Conservation (phyloP, 2,797 vertebrate species). For the Peromyscus attwateri region DNA sequence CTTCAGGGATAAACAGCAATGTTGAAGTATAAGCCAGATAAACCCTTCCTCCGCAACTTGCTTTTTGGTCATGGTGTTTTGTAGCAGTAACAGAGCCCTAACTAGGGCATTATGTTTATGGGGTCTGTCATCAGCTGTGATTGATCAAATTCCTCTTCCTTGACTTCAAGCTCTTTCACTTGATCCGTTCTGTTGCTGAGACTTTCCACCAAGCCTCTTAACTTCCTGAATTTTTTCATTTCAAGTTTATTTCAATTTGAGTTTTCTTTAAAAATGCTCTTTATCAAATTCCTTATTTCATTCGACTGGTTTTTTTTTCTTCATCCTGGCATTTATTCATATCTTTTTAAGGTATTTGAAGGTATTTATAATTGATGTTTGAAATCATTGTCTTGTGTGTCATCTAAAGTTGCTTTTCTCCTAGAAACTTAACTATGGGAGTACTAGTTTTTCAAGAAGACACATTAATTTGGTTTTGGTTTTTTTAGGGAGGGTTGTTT, state of each 20-base stretch:
- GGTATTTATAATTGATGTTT: not conserved
- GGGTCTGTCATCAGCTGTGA: not conserved
- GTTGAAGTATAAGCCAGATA: too few relatives aligned
- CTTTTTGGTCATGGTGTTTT: too few relatives aligned
- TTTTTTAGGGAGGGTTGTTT: too few relatives aligned
- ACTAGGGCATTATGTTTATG: not conserved
- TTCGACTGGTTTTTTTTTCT: not conserved
- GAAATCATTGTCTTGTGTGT: too few relatives aligned
- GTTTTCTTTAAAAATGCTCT: not conserved
- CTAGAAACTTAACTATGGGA: too few relatives aligned
- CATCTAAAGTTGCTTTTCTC: too few relatives aligned
- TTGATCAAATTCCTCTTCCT: not conserved
- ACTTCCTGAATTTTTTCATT: not conserved
- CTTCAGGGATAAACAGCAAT: too few relatives aligned
- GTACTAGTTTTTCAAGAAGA: too few relatives aligned
- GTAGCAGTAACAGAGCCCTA: too few relatives aligned
- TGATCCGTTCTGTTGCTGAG: not conserved
- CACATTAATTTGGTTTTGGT: too few relatives aligned
- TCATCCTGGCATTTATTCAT: not conserved
- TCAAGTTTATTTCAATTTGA: not conserved
- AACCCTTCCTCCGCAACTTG: too few relatives aligned
- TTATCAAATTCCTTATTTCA: not conserved
- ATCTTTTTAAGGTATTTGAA: not conserved
- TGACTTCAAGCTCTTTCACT: not conserved
- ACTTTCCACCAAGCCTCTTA: not conserved